phyloP scores from a whole-genome alignment of 2,113 vertebrate species.

The Periophthalmodon schlosseri region DNA sequence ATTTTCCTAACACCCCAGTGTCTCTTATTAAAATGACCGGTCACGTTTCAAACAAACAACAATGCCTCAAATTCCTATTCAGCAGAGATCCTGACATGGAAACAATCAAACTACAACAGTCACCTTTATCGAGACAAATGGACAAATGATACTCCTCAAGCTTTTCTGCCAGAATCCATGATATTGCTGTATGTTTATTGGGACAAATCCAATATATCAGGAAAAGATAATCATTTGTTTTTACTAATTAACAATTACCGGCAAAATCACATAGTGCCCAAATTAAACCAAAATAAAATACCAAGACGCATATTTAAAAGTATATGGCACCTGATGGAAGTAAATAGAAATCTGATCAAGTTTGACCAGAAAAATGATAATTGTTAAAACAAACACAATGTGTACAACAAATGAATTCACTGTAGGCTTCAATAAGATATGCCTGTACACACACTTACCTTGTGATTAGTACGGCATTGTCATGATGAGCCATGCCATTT shows the following conservation, averaged over 20 bases:
- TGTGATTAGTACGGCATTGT: conserved; percentile 99
- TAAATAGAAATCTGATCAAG: background rate
- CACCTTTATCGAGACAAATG: background rate
- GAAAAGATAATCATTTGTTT: background rate
- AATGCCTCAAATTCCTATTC: background rate
- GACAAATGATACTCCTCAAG: background rate
- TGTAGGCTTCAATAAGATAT: background rate
- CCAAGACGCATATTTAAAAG: background rate
- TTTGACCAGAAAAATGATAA: background rate
- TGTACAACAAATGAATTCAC: background rate
- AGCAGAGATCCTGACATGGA: background rate
- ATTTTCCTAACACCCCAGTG: conserved; percentile 49
- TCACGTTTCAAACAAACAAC: conserved; percentile 35
- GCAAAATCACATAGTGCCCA: background rate
- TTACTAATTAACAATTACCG: background rate
- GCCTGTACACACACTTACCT: conserved; percentile 79
- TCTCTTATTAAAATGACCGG: conserved; percentile 19
- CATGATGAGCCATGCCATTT: conserved; percentile 98
- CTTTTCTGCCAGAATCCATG: background rate
- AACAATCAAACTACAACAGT: background rate
- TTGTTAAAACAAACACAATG: background rate
- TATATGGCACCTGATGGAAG: background rate
- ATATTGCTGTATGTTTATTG: no score
- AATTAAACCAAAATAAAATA: background rate
- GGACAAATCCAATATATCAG: background rate